A percentile compares a stretch with the other conserved stretches of the same genome.
Evolutionary conservation across 2,113 vertebrate genomes (phyloP).

Genomic region (Lagopus muta): DNA sequence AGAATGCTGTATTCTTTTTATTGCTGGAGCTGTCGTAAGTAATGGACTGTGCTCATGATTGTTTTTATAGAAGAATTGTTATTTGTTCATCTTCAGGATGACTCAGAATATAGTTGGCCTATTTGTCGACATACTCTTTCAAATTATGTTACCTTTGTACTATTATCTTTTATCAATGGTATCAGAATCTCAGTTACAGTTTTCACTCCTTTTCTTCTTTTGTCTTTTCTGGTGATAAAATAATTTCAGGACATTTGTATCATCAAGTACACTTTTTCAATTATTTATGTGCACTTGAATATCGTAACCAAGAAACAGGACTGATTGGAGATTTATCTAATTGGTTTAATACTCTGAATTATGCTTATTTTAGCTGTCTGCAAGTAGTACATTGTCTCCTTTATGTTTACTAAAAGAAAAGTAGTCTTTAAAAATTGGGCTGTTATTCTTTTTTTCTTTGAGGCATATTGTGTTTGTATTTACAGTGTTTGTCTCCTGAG

Average conservation of each 20-base stretch:
- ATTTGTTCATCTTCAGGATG: constrained; percentile 39
- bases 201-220: neutral
- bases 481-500: neutral
- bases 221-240: neutral
- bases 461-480: neutral
- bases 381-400: neutral
- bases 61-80: constrained; percentile 12
- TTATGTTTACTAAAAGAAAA: neutral
- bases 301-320: neutral
- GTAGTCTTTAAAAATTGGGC: neutral
- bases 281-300: constrained; percentile 9
- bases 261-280: neutral
- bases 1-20: neutral
- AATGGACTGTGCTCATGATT: neutral
- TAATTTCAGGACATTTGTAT: neutral
- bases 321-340: neutral
- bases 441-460: neutral
- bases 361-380: neutral
- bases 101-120: constrained; percentile 23
- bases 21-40: neutral
- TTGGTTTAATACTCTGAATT: neutral
- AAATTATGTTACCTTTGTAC: constrained; percentile 17
- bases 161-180: neutral
- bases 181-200: neutral
- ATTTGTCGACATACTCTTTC: constrained; percentile 6